Evolutionary conservation across 2,113 vertebrate genomes (phyloP).

Genomic region (Pelecanoides urinatrix): DNA sequence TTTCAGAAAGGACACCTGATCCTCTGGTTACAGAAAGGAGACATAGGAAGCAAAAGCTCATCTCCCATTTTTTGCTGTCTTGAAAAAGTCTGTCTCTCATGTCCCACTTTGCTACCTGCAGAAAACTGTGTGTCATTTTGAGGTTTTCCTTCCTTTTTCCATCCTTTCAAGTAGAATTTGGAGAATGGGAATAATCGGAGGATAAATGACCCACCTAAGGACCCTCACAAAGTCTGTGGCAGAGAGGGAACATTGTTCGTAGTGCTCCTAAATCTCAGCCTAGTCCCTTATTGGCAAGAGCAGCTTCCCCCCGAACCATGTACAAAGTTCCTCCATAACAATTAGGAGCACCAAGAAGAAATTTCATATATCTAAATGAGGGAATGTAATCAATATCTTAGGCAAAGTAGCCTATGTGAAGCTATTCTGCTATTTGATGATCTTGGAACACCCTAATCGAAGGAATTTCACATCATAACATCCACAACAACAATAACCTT

Average conservation of each 20-base stretch:
- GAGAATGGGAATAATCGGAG: not conserved
- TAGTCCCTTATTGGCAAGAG: not conserved
- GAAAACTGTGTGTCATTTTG: not conserved
- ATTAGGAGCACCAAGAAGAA: not conserved
- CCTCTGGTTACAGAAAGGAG: not conserved
- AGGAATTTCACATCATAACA: not conserved
- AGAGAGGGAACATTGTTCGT: fast-evolving
- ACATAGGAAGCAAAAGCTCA: not conserved
- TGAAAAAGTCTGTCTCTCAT: not conserved
- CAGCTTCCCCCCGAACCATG: not conserved
- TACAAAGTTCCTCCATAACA: not conserved
- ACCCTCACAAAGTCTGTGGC: not conserved
- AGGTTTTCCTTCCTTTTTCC: not conserved
- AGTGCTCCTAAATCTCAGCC: not conserved
- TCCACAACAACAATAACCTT: not conserved
- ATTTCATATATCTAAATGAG: not conserved
- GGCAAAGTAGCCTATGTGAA: not conserved
- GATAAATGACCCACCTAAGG: no score
- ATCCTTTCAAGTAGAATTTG: not conserved
- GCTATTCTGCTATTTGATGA: not conserved
- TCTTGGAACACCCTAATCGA: not conserved
- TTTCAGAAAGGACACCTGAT: not conserved
- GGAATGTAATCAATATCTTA: not conserved
- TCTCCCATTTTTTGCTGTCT: not conserved
- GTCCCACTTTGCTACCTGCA: no score